Conservation (phyloP, 2,113 vertebrate genomes). For the Rhodinocichla rosea region DNA sequence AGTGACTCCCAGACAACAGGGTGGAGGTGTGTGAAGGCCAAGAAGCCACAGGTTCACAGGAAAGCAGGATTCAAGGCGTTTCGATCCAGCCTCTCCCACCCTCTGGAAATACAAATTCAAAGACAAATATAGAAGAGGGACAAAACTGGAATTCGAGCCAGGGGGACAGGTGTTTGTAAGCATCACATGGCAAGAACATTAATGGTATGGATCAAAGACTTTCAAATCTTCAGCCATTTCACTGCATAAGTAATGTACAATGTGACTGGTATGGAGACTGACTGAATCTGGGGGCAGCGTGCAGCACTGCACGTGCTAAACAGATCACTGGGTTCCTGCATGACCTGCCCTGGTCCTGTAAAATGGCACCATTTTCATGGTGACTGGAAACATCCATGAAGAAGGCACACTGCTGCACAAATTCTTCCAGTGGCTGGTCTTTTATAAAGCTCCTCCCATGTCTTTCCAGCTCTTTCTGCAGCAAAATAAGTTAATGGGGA, state of each 20-base stretch:
- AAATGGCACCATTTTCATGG: not conserved
- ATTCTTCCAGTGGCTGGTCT: not conserved
- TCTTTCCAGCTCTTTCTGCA: not conserved
- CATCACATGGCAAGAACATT: not conserved
- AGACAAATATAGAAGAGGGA: not conserved
- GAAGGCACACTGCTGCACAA: not conserved
- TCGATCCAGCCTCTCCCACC: not conserved
- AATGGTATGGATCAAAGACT: not conserved
- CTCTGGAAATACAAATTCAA: not conserved
- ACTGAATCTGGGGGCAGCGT: not conserved
- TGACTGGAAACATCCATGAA: not conserved
- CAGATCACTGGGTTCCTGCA: not conserved
- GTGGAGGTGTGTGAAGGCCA: not conserved
- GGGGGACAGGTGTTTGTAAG: not conserved
- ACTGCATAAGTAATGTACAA: not conserved
- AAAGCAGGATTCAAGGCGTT: not conserved
- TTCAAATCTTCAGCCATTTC: not conserved
- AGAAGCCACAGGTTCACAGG: not conserved
- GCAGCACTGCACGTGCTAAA: not conserved
- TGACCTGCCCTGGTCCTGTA: not conserved
- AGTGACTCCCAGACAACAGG: not conserved
- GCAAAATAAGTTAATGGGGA: not conserved
- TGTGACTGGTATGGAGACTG: not conserved
- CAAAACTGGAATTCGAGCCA: not conserved
- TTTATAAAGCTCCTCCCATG: not conserved